These are phyloP conservation scores for Cryptus armator DNA, from an alignment of 2,888 invertebrate species.

Conservation along the genomic window DNA sequence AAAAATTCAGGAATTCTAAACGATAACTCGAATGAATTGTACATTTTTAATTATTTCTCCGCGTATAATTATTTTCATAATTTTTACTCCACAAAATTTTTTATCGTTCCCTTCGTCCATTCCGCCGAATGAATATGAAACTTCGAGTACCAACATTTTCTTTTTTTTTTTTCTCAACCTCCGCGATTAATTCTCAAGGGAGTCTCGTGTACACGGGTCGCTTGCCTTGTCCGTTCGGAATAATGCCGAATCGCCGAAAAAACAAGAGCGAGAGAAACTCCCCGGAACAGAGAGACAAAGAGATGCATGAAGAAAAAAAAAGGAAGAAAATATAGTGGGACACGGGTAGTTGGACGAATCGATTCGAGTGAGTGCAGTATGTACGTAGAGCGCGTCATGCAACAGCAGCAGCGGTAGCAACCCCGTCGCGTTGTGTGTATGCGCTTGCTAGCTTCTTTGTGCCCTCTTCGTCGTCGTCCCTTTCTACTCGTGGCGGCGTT, in stretches of 20 bases:
- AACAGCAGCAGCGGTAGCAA: constrained; percentile 71
- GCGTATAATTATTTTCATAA: neutral
- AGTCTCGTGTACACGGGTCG: constrained; percentile 19
- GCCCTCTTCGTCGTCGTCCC: constrained; percentile 65
- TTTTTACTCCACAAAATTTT: no score
- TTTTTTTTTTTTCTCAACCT: neutral
- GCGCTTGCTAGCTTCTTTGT: constrained; percentile 64
- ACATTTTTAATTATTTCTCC: neutral
- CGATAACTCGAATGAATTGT: neutral
- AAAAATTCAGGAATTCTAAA: neutral
- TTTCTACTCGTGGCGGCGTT: constrained; percentile 58
- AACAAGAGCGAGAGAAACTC: constrained; percentile 35
- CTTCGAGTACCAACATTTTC: neutral
- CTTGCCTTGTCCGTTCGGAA: neutral
- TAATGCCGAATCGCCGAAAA: constrained; percentile 41
- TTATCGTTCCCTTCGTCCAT: no score
- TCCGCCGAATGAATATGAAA: neutral
- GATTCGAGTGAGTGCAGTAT: constrained; percentile 69
- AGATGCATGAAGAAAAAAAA: constrained; percentile 39
- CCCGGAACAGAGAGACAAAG: constrained; percentile 16
- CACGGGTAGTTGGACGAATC: constrained; percentile 69
- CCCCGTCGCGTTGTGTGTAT: constrained; percentile 62
- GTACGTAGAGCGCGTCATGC: constrained; percentile 67
- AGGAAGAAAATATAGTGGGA: constrained; percentile 53
- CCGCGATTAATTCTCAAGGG: constrained; percentile 47